Conservation (phyloP, 1,140 invertebrate species). For the Drosophila baimaii region DNA sequence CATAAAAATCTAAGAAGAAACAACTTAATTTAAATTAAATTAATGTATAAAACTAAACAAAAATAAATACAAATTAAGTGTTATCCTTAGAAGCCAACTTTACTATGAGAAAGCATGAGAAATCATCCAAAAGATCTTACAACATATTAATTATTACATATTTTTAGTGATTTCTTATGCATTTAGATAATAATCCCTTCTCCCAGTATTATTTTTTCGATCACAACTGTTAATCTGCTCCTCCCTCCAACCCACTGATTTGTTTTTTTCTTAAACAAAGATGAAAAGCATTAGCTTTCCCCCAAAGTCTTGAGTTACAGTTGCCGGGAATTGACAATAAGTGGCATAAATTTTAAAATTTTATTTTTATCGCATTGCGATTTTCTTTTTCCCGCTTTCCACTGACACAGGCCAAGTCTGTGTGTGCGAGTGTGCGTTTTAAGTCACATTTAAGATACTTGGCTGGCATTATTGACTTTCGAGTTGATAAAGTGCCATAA, state of each 20-base stretch:
- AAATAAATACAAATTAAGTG: no score
- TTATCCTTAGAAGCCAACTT: background rate
- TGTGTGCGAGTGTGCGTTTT: conserved; percentile 44
- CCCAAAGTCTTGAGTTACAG: conserved; percentile 61
- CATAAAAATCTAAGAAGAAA: background rate
- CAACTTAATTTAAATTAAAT: no score
- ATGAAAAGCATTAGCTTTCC: conserved; percentile 57
- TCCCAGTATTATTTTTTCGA: background rate
- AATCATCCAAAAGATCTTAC: background rate
- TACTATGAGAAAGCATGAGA: background rate
- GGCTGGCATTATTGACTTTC: conserved; percentile 79
- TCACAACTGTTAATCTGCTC: conserved; percentile 10
- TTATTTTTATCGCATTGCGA: conserved; percentile 81
- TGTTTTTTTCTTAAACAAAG: conserved; percentile 4
- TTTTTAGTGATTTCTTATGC: background rate
- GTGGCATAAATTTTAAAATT: conserved; percentile 82
- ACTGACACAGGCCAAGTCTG: background rate
- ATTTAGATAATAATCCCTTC: background rate
- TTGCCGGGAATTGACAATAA: conserved; percentile 72
- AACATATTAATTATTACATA: background rate
- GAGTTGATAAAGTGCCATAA: conserved; percentile 84
- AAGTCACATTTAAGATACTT: conserved; percentile 78
- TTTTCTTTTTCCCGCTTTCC: conserved; percentile 52
- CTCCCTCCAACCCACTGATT: background rate
- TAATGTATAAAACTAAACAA: no score